Evolutionary conservation across 2,797 vertebrate species (phyloP).

Genomic region (Lacerta viridis): DNA sequence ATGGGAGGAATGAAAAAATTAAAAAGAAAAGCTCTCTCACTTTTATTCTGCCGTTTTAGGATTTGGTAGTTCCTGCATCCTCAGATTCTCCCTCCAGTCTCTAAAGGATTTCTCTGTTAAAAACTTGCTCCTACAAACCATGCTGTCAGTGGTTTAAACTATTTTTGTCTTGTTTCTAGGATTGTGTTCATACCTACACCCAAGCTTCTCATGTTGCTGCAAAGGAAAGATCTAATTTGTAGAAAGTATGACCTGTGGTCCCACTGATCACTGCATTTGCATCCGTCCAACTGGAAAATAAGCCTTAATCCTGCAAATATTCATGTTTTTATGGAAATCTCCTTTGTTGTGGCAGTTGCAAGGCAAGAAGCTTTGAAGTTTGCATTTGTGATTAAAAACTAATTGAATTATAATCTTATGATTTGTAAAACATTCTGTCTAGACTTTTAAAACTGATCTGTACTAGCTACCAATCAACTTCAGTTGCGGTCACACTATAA

Average conservation of each 20-base stretch:
- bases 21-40: too few relatives aligned
- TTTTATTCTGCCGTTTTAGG: too few relatives aligned
- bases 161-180: conserved; percentile 75
- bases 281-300: neutral
- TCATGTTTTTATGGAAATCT: neutral
- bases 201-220: conserved; percentile 78
- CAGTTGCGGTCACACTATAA: too few relatives aligned
- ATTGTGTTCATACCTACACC: conserved; percentile 82
- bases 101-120: too few relatives aligned
- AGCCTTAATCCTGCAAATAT: neutral
- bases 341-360: conserved; percentile 1
- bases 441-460: neutral
- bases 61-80: too few relatives aligned
- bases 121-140: neutral
- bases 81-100: too few relatives aligned
- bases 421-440: conserved; percentile 62
- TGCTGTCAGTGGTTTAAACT: neutral
- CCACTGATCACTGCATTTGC: neutral
- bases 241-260: conserved; percentile 43
- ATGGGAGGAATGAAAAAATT: too few relatives aligned
- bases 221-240: conserved; percentile 88
- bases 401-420: conserved; percentile 52
- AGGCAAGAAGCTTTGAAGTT: conserved; percentile 50
- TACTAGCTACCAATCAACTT: conserved; percentile 38
- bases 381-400: conserved; percentile 44